phyloP scores from a whole-genome alignment of 2,888 invertebrate species.

The Spodoptera picta region DNA sequence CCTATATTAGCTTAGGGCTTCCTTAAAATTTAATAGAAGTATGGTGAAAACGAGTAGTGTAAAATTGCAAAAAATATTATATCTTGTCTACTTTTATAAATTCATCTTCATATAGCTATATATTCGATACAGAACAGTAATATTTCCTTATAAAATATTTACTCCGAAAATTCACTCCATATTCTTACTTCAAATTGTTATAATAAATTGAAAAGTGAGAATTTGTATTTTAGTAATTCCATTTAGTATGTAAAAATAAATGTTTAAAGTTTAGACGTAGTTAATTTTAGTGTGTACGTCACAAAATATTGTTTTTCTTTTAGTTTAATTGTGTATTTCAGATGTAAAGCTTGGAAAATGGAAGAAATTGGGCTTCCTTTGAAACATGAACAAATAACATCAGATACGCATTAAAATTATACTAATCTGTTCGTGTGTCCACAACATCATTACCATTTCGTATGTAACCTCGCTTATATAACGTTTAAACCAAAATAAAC shows the following conservation, averaged over 20 bases:
- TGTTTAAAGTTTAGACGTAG: slow-evolving; percentile 9
- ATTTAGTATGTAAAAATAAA: slow-evolving; percentile 33
- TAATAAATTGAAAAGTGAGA: slow-evolving; percentile 44
- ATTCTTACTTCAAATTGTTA: slow-evolving; percentile 10
- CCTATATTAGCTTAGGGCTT: no score
- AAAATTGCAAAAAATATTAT: slow-evolving; percentile 5
- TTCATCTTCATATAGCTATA: not conserved
- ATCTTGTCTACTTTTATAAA: not conserved
- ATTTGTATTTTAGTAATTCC: slow-evolving; percentile 39
- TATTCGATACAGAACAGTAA: not conserved
- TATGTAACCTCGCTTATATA: no score
- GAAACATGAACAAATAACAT: not conserved
- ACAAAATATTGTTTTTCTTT: not conserved
- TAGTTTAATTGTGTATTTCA: slow-evolving; percentile 9
- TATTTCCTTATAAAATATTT: slow-evolving; percentile 2
- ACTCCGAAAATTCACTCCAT: slow-evolving; percentile 10
- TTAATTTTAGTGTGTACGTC: slow-evolving; percentile 22
- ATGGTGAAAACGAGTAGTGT: no score
- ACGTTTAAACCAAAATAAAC: no score
- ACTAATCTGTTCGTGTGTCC: no score
- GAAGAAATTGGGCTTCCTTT: slow-evolving; percentile 3
- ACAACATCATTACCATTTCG: no score
- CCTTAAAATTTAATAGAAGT: no score
- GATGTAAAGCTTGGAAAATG: slow-evolving; percentile 2
- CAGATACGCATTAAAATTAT: no score